Evolutionary conservation across 2,797 vertebrate species (phyloP), one percentile per base, ranked within the genome.

Genomic region (Choloepus didactylus): DNA sequence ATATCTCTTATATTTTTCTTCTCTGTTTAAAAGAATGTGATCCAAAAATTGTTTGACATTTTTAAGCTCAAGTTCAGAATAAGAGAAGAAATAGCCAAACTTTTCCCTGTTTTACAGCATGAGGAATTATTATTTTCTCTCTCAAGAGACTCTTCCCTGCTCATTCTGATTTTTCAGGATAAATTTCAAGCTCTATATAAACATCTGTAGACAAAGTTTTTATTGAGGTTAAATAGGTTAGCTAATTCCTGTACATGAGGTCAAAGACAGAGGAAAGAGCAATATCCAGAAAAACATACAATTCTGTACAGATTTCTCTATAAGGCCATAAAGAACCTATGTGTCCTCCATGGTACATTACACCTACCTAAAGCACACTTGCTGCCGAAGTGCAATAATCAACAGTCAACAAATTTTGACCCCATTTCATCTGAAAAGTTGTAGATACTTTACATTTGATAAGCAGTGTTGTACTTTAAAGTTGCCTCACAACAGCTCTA

Each of bases 31-130:
- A 56, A 44, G 75, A 59, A 82, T 73, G 19, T 54, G 38, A 94
- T 88, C 49, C 59, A 67, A 91, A 94, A 87, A 81, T 66, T 93
- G 18, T 76, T 46, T 95, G 23, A 79, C 44, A 60, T 59, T 18
- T 85, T 49, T 87, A 87, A 72, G 38, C 93, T 73, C 62, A 86
- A 94, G 54, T 64, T 87, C 85, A 81, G 1, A 77, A 44, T 25
- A 89, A 81, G 23, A 75, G 23, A 80, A n/a, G 21, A 67, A 82
- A 2, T 54, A 2, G 44, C 9, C 62, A 93, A 72, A 46, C 3
- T 25, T 56, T 54, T n/a, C 29, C 19, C 66, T 80, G 56, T 19
- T 95, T 93, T 84, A n/a, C 0, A 90, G 62, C 23, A 59, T 16
- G 4, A 60, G 9, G 29, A 70, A 86, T 66, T 49, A 86, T 35